A percentile compares a stretch with the other conserved stretches of the same genome.
These are phyloP conservation scores for Chrysina gloriosa DNA, from an alignment of 2,888 invertebrate species.

Conservation along the genomic window DNA sequence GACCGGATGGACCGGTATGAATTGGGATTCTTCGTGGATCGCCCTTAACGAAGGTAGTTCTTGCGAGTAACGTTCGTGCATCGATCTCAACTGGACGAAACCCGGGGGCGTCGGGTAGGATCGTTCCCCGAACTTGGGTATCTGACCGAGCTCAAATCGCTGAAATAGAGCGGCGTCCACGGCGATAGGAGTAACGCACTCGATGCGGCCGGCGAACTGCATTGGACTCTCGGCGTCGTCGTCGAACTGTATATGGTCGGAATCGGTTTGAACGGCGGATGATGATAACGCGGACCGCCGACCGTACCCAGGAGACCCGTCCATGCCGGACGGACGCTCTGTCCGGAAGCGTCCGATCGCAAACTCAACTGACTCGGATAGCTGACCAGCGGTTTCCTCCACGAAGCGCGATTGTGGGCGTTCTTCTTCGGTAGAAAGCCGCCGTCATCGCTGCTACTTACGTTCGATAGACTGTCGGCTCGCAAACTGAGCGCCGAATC, in stretches of 20 bases:
- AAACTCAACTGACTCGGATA: conserved; percentile 76
- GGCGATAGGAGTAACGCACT: conserved; percentile 71
- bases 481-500: conserved; percentile 67
- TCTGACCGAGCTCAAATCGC: conserved; percentile 88
- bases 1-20: conserved; percentile 73
- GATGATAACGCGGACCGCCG: conserved; percentile 57
- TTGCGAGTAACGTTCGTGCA: conserved; percentile 77
- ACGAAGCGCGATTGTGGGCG: conserved; percentile 69
- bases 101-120: conserved; percentile 83
- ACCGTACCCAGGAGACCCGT: conserved; percentile 55
- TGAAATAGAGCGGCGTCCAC: conserved; percentile 82
- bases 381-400: conserved; percentile 74
- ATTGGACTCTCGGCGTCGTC: conserved; percentile 71
- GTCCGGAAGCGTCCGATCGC: conserved; percentile 74
- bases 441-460: conserved; percentile 82
- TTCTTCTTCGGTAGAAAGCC: conserved; percentile 78
- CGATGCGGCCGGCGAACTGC: conserved; percentile 75
- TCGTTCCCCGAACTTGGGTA: conserved; percentile 83
- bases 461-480: conserved; percentile 70
- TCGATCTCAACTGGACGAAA: conserved; percentile 72
- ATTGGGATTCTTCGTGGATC: conserved; percentile 78
- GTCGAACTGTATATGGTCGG: conserved; percentile 63
- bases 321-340: conserved; percentile 65
- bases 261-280: conserved; percentile 60
- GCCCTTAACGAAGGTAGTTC: conserved; percentile 78